Evolutionary conservation across 2,113 vertebrate species (phyloP), one percentile per base, ranked within the genome.

Genomic region (Spea multiplicata): DNA sequence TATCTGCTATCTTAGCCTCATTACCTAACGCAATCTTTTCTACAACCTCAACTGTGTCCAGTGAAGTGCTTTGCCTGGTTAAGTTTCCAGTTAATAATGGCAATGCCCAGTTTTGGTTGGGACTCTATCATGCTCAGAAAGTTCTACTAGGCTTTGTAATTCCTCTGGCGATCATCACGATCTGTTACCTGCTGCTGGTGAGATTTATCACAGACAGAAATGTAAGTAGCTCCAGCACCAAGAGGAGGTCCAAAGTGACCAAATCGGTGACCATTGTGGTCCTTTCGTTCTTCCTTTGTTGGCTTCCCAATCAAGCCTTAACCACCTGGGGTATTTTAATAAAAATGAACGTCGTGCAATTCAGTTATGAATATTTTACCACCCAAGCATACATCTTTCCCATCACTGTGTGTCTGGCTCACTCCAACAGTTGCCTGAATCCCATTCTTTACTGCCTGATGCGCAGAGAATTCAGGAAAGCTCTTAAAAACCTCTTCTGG

Each of bases 361-460:
- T 98, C 89, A 96, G 92, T 66, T 92, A 93, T 0, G 95, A 93
- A 73, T 99, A 96, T 82, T 99, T 99, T 88, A 85, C 93, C 78
- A 93, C 93, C 49, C 97, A 99, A 78, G 94, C 91, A 7, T 99
- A 97, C 67, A 85, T 95, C 0, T 98, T 98, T 82, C 97, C 97
- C 0, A 89, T 97, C 82, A 96, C 94, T 0, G 95, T 98, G 76
- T 99, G 97, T 86, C 86, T 98, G 83, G 97, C 97, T 0, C 96
- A 99, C 88, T 98, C 93, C 84, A 99, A 98, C 91, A 99, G 97
- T 92, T 98, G 97, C 83, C 91, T 98, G 74, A 99, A 99, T 81
- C 97, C 97, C 4, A 86, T 98, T 67, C 91, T 98, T 66, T 98
- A 99, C 86, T 99, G 97, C 77, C 90, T 98, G 13, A 95, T 96